Evolutionary conservation across 2,113 vertebrate genomes (phyloP).

Genomic region (Hippopotamus amphibius): DNA sequence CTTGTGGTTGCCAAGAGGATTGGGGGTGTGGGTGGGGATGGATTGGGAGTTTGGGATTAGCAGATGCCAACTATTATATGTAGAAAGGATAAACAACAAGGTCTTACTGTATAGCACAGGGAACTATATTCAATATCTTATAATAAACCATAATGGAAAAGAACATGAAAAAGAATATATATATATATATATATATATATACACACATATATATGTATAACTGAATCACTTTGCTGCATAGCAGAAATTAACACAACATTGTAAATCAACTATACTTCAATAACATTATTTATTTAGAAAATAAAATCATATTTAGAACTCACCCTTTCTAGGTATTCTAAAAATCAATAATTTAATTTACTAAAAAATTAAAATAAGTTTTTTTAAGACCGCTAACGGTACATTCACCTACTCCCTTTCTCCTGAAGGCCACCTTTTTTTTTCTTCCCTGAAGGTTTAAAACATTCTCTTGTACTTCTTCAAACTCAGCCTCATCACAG

Average conservation of each 20-base stretch:
- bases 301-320: conserved; percentile 34
- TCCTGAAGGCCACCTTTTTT: background rate
- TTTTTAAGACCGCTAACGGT: background rate
- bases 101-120: background rate
- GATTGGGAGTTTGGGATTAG: background rate
- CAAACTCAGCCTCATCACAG: background rate
- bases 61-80: background rate
- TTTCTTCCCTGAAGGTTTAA: background rate
- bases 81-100: background rate
- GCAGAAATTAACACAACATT: background rate
- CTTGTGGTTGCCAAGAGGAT: background rate
- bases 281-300: background rate
- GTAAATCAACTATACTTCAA: background rate
- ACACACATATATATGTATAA: background rate
- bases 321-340: background rate
- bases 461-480: background rate
- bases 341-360: conserved; percentile 27
- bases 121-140: background rate
- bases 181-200: no score
- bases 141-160: background rate
- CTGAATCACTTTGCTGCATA: background rate
- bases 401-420: background rate
- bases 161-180: background rate
- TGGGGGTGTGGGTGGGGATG: background rate
- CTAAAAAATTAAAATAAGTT: background rate